These are phyloP conservation scores for Pantherophis vulpinus DNA, from an alignment of 2,797 vertebrate genomes.

Conservation along the genomic window DNA sequence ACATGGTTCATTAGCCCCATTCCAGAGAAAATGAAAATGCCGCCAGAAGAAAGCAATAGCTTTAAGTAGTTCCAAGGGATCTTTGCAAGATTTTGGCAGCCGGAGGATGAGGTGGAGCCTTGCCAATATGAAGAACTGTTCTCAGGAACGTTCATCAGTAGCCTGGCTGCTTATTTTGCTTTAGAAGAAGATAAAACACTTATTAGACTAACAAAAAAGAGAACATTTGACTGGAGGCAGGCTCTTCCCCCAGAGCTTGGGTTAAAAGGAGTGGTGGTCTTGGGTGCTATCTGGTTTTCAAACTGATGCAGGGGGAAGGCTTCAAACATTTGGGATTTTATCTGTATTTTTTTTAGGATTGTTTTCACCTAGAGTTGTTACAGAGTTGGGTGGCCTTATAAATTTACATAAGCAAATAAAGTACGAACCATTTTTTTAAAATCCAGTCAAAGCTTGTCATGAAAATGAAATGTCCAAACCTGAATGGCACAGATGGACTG, in stretches of 20 bases:
- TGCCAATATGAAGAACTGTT: neutral
- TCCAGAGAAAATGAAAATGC: neutral
- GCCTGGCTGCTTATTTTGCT: constrained; percentile 3
- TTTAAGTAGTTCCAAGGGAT: neutral
- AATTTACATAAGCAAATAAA: neutral
- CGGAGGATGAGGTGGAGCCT: neutral
- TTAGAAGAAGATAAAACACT: neutral
- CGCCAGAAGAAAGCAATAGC: neutral
- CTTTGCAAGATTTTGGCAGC: neutral
- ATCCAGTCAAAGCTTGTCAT: neutral
- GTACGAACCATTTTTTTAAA: neutral
- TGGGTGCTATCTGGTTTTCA: neutral
- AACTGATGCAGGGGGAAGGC: neutral
- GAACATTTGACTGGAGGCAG: neutral
- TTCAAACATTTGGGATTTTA: neutral
- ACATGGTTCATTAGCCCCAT: constrained; percentile 8
- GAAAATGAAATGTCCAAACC: neutral
- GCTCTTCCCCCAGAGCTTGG: neutral
- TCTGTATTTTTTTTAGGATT: neutral
- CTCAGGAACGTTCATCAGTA: neutral
- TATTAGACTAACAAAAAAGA: constrained; percentile 6
- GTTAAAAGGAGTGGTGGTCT: neutral
- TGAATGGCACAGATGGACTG: neutral
- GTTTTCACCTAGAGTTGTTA: neutral
- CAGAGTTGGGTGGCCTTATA: neutral